Percentiles rank a stretch among this genome's conserved stretches.
Evolutionary conservation across 2,797 vertebrate genomes (phyloP).

Genomic region (Eidolon dupreanum): DNA sequence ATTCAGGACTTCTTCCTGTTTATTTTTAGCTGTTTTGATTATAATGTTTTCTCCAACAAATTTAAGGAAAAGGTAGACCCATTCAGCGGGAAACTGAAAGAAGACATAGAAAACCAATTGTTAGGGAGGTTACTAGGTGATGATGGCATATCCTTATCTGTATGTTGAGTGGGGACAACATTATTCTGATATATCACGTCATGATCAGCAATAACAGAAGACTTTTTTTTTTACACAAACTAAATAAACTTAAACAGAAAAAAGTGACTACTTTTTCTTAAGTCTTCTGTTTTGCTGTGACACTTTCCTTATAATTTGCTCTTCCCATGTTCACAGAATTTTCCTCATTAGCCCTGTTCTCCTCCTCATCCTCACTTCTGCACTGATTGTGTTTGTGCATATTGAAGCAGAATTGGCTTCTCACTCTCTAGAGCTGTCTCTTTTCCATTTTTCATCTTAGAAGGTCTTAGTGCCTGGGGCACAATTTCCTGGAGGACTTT

Average conservation of each 20-base stretch:
- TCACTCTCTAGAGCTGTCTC: slow-evolving; percentile 63
- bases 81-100: not conserved
- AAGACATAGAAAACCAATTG: not conserved
- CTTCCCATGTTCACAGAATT: slow-evolving; percentile 43
- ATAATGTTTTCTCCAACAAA: not conserved
- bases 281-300: not conserved
- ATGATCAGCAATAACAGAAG: not conserved
- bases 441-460: slow-evolving; percentile 80
- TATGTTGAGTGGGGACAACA: too few species aligned
- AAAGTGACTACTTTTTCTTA: not conserved
- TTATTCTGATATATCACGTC: not conserved
- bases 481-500: slow-evolving; percentile 74
- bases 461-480: slow-evolving; percentile 75
- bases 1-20: not conserved
- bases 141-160: not conserved
- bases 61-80: slow-evolving; percentile 17
- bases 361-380: slow-evolving; percentile 51
- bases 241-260: not conserved
- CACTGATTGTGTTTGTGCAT: not conserved
- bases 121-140: not conserved
- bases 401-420: slow-evolving; percentile 73
- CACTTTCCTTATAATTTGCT: slow-evolving; percentile 13
- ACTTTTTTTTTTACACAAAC: not conserved
- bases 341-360: slow-evolving; percentile 62
- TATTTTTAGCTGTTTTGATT: slow-evolving; percentile 17